A percentile compares a stretch with the other conserved stretches of the same genome.
phyloP scores from a whole-genome alignment of 2,888 invertebrate species.

The Volucella bombylans region DNA sequence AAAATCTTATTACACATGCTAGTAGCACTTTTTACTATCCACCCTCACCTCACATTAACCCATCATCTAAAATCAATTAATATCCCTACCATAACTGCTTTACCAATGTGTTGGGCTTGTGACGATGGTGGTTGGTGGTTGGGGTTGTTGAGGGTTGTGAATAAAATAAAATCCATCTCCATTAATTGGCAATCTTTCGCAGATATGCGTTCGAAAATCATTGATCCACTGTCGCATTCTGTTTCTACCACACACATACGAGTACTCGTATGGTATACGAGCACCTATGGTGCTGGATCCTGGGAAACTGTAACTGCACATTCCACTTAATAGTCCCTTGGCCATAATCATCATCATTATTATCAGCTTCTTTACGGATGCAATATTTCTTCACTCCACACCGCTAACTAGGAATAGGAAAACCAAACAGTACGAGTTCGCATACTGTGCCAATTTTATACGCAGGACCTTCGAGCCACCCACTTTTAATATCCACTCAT shows the following conservation, averaged over 20 bases:
- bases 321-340: constrained; percentile 61
- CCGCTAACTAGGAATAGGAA: neutral
- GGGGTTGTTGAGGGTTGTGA: no score
- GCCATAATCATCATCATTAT: constrained; percentile 63
- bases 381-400: constrained; percentile 56
- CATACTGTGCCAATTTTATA: neutral
- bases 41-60: constrained; percentile 32
- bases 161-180: constrained; percentile 50
- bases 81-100: neutral
- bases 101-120: no score
- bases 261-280: neutral
- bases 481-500: constrained; percentile 69
- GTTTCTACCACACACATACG: neutral
- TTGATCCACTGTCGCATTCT: constrained; percentile 15
- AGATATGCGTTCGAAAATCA: constrained; percentile 40
- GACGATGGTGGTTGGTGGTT: no score
- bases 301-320: constrained; percentile 40
- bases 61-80: constrained; percentile 64
- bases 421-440: neutral
- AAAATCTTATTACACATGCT: constrained; percentile 3
- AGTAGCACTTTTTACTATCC: constrained; percentile 15
- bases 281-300: no score
- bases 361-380: constrained; percentile 55
- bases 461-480: constrained; percentile 1
- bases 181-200: constrained; percentile 62